Evolutionary conservation across 2,113 vertebrate species (phyloP).

Genomic region (Erpornis zantholeuca): DNA sequence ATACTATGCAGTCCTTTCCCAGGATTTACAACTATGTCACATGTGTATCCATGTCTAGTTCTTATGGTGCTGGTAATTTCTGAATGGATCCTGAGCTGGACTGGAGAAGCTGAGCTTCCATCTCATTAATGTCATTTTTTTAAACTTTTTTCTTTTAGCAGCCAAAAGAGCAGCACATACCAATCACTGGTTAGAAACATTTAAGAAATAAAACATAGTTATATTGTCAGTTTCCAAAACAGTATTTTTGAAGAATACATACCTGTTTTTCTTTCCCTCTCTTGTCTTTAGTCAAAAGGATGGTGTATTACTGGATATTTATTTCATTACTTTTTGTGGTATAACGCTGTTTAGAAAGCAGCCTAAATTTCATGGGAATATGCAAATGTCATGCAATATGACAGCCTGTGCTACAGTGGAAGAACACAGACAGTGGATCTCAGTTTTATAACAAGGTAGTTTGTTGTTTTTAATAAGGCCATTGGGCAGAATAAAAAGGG

Average conservation of each 20-base stretch:
- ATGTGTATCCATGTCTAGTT: neutral
- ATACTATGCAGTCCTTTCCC: neutral
- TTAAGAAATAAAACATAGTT: neutral
- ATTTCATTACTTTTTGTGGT: neutral
- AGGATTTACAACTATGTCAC: neutral
- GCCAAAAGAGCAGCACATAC: neutral
- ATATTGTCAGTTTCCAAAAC: neutral
- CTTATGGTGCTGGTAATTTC: neutral
- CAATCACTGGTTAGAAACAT: neutral
- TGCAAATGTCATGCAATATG: neutral
- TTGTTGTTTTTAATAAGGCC: neutral
- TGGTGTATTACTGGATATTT: neutral
- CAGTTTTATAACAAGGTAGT: neutral
- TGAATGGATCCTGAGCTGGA: conserved; percentile 6
- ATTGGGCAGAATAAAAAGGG: neutral
- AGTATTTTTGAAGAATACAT: neutral
- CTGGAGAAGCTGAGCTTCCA: neutral
- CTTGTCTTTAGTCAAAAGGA: neutral
- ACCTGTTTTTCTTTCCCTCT: neutral
- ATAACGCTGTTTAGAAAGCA: neutral
- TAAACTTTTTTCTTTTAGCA: neutral
- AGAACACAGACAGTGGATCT: neutral
- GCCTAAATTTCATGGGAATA: neutral
- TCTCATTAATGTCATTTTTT: neutral
- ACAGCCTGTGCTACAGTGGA: neutral